Evolutionary conservation across 1,140 invertebrate genomes (phyloP), one percentile per base, ranked within the genome.

Genomic region (Cotesia glomerata): DNA sequence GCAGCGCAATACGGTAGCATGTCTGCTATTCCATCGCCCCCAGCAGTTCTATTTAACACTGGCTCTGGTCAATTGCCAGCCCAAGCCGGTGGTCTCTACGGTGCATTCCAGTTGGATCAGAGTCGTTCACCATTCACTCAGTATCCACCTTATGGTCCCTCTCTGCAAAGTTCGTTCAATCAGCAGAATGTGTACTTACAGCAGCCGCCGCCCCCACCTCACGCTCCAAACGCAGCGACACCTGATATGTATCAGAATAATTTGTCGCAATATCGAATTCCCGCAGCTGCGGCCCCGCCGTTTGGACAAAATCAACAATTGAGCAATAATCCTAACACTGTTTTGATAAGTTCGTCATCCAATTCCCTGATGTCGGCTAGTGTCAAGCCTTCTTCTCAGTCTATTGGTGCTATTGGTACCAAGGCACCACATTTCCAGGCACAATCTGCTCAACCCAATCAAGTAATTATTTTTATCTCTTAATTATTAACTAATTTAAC

Each of bases 281-380:
- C 89, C 77, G 86, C 88, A 7, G 91, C 87, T 75, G 91, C 84
- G 77, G 90, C 84, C 71, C 91, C 87, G 76, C 91, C 88, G 0
- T 92, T 94, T 84, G 91, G 92, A 16, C 92, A 95, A 82, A 92
- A 92, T 75, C 91, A 93, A 64, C 94, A 95, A 79, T 89, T 94
- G 69, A 90, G 91, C 74, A 94, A 91, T 80, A 95, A 94, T 87
- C 94, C 95, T 32, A 96, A 92, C 78, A 95, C 95, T 34, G 94
- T 96, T 68, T 90, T 97, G 73, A 96, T 97, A 71, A 95, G 94
- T 63, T 95, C 95, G 34, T 93, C 93, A 7, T 92, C 93, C 7
- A 95, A 95, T 85, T 95, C 95, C 18, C 88, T 96, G 59, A 96
- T 97, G 94, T 96, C 95, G 0, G 93, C 95, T 49, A 93, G 92